A percentile compares a stretch with the other conserved stretches of the same genome.
Evolutionary conservation across 2,113 vertebrate species (phyloP).

Genomic region (Semicossyphus pulcher): DNA sequence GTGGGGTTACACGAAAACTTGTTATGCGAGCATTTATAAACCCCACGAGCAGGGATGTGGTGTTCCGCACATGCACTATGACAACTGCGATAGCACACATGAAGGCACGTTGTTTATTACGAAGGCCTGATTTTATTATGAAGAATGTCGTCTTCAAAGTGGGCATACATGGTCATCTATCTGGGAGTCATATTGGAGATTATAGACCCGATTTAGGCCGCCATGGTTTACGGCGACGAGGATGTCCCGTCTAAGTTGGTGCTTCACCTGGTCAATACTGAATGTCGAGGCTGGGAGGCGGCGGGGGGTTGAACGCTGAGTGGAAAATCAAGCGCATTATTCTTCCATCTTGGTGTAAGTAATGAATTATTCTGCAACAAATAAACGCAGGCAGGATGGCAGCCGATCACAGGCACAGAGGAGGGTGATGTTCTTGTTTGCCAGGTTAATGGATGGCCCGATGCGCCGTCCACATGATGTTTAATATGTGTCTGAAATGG

Average conservation of each 20-base stretch:
- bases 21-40: constrained; percentile 36
- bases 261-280: constrained; percentile 75
- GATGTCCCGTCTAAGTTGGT: constrained; percentile 80
- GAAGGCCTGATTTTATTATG: constrained; percentile 52
- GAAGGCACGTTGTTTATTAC: constrained; percentile 67
- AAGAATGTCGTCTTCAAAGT: constrained; percentile 65
- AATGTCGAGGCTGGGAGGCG: constrained; percentile 48
- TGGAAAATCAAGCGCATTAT: constrained; percentile 54
- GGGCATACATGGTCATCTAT: constrained; percentile 56
- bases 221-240: constrained; percentile 66
- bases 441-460: constrained; percentile 67
- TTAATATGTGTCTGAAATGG: constrained; percentile 19
- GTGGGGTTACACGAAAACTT: constrained; percentile 48
- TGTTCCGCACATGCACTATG: constrained; percentile 54
- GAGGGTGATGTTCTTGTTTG: constrained; percentile 47
- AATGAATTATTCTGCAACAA: constrained; percentile 54
- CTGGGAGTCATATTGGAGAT: constrained; percentile 64
- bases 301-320: not conserved
- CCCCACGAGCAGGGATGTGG: constrained; percentile 24
- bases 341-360: constrained; percentile 67
- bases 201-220: constrained; percentile 75
- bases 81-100: constrained; percentile 60
- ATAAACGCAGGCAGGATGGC: constrained; percentile 32
- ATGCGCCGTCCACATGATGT: constrained; percentile 46
- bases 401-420: constrained; percentile 54